Base-by-base conservation (phyloP, 2,113 vertebrate species). In the Collichthys lucidus region DNA sequence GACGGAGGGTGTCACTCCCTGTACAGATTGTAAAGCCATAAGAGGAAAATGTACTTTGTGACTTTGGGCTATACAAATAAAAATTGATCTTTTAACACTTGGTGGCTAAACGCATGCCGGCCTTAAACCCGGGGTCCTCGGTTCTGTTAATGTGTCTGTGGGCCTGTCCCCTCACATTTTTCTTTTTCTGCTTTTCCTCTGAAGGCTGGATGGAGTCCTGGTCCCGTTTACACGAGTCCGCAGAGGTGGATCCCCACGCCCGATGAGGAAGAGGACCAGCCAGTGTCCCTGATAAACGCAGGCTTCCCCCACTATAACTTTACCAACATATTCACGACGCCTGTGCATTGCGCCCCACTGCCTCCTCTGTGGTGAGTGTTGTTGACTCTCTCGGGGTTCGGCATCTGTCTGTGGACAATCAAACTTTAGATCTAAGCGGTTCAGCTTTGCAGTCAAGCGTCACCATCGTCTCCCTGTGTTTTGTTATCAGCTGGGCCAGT, bases 401-500 rank as follows among this genome's bases (percentile, higher is more conserved):
- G 11, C 40, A 8, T 35, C 5, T 35, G 31, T 35, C 4, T 35
- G 26, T 42, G 9, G 26, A 26, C 26, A 31, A 31, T 31, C 29
- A 35, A 17, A 22, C n/a, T 12, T 72, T 1, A 40, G 35, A 77
- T 50, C 1, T 44, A 77, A 42, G 7, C n/a, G 4, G 8, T 56
- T 5, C 15, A 53, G 16, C 22, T 16, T 50, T 50, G 29, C 16
- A 10, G 42, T 44, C 29, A 57, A 16, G 22, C 20, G 57, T 68
- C 15, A 60, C 31, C 22, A 5, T 19, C 53, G 22, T 56, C 19
- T 79, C 8, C 11, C 0, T 67, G 11, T 74, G 12, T 67, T 1
- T 83, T 49, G 22, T 47, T 59, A 19, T 49, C 84, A 99, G 98
- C 88, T 99, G 98, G 98, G 98, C 96, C 8, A 97, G 96, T 91